phyloP scores from a whole-genome alignment of 2,113 vertebrate genomes.

The Microcebus murinus region DNA sequence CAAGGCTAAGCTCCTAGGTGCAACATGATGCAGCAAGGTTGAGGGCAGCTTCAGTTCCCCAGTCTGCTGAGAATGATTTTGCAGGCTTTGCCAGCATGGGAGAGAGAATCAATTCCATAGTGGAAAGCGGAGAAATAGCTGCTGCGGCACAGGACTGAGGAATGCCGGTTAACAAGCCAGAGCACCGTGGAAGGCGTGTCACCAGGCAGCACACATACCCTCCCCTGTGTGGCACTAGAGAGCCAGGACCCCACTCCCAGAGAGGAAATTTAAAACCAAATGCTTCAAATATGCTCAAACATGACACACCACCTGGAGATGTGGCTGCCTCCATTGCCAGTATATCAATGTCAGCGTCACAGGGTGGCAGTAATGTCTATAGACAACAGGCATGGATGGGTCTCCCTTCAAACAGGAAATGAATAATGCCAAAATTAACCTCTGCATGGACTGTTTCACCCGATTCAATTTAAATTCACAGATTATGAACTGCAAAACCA shows the following conservation, averaged over 20 bases:
- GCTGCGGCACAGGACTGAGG: neutral
- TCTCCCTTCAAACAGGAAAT: neutral
- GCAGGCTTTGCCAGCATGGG: neutral
- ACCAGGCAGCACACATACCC: neutral
- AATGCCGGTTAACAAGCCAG: neutral
- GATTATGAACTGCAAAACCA: neutral
- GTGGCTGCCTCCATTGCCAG: neutral
- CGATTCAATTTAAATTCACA: neutral
- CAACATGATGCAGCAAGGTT: neutral
- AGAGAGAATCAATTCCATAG: neutral
- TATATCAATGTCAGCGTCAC: neutral
- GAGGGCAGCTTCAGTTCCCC: neutral
- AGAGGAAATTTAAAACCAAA: neutral
- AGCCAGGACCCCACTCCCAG: neutral
- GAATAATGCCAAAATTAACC: neutral
- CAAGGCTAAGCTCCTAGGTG: neutral
- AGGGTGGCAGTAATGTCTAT: neutral
- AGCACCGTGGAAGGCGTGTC: neutral
- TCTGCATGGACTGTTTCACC: neutral
- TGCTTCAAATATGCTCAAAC: neutral
- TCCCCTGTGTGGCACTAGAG: neutral
- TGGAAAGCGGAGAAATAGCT: neutral
- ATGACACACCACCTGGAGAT: rapidly evolving
- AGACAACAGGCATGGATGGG: neutral
- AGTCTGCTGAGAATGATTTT: neutral